Evolutionary conservation across 1,140 invertebrate genomes (phyloP).

Genomic region (Panagrolaimus sp.): DNA sequence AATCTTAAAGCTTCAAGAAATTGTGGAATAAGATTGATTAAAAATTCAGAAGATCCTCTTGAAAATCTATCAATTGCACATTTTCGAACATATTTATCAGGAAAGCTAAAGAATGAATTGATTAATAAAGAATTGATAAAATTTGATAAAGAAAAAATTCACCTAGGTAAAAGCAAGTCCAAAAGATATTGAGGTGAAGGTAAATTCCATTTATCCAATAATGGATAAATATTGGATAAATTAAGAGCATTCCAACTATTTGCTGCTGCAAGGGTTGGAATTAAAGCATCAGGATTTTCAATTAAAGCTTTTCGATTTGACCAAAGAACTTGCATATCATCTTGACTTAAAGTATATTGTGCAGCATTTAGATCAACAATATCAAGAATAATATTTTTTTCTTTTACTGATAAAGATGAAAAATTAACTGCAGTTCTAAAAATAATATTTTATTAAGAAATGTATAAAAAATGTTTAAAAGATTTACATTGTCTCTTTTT

Average conservation of each 20-base stretch:
- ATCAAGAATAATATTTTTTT: conserved; percentile 29
- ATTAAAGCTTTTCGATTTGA: conserved; percentile 37
- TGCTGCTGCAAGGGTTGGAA: conserved; percentile 41
- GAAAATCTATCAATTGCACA: conserved; percentile 35
- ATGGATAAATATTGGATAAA: conserved; percentile 40
- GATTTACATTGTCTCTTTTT: conserved; percentile 24
- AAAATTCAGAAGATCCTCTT: conserved; percentile 38
- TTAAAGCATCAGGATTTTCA: conserved; percentile 40
- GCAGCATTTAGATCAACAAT: conserved; percentile 26
- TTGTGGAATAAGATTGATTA: conserved; percentile 38
- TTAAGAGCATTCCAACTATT: conserved; percentile 40
- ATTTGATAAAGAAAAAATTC: neutral
- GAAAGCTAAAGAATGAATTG: conserved; percentile 39
- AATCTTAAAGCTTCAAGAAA: conserved; percentile 43
- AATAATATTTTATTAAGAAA: neutral
- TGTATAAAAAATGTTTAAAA: neutral
- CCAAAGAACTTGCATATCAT: conserved; percentile 45
- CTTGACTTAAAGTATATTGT: conserved; percentile 27
- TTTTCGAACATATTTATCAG: conserved; percentile 34
- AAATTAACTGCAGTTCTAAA: conserved; percentile 33
- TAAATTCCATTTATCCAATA: conserved; percentile 34
- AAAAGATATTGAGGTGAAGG: conserved; percentile 35
- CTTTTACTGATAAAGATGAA: conserved; percentile 14
- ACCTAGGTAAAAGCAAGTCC: conserved; percentile 44
- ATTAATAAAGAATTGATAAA: neutral